Evolutionary conservation across 23 tunicate species (phyloP).

Genomic region (Halocynthia roretzi): DNA sequence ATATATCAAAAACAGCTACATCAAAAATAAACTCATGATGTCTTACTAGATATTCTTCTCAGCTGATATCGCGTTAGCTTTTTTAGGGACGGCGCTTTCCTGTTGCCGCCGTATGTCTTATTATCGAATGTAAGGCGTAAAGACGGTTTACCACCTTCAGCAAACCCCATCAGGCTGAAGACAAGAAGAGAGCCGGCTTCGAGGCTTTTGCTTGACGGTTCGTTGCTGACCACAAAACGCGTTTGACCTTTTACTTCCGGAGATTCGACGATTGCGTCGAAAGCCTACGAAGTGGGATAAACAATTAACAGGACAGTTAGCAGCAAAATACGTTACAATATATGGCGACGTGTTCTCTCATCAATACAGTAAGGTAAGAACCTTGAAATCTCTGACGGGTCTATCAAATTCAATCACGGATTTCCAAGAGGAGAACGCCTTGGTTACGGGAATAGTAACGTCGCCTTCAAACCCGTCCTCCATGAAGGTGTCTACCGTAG

Average conservation of each 20-base stretch:
- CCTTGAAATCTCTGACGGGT: constrained; percentile 58
- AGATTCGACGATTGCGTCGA: background rate
- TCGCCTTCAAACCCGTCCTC: constrained; percentile 59
- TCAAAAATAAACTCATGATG: background rate
- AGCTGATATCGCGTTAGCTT: background rate
- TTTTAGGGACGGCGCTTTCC: no score
- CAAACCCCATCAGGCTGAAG: constrained; percentile 37
- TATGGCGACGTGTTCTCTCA: background rate
- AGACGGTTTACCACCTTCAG: constrained; percentile 35
- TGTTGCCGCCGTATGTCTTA: background rate
- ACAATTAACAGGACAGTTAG: background rate
- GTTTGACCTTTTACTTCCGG: constrained; percentile 5
- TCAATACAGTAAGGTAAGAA: background rate
- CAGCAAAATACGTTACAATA: background rate
- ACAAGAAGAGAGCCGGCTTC: constrained; percentile 21
- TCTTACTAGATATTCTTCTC: background rate
- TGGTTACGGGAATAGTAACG: constrained; percentile 27
- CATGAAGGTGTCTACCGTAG: constrained; percentile 22
- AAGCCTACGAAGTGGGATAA: background rate
- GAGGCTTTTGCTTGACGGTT: constrained; percentile 37
- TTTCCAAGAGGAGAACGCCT: constrained; percentile 23
- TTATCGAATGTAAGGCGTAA: background rate
- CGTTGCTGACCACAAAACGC: constrained; percentile 43
- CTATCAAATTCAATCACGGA: constrained; percentile 34
- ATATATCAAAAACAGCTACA: no score